Conservation (phyloP, 2,113 vertebrate species). For the Gopherus flavomarginatus region DNA sequence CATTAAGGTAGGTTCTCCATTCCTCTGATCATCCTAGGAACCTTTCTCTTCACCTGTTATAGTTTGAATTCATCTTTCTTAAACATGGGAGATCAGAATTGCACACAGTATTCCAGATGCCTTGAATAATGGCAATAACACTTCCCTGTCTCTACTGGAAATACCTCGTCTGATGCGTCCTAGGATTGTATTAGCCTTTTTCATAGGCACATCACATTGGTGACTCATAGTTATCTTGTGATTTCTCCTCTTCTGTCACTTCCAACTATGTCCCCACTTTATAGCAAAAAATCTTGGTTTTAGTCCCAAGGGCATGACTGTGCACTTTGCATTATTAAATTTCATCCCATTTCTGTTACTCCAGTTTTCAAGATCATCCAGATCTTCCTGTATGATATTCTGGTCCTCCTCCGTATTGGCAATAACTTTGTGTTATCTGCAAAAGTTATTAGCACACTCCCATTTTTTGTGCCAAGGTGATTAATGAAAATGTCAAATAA, state of each 20-base stretch:
- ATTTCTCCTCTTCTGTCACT: no score
- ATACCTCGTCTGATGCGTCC: not conserved
- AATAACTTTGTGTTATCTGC: not conserved
- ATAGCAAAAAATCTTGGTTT: no score
- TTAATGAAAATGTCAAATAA: not conserved
- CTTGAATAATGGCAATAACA: no score
- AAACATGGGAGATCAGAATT: not conserved
- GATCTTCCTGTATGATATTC: not conserved
- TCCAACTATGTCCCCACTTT: no score
- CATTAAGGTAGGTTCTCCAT: not conserved
- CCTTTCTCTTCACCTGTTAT: not conserved
- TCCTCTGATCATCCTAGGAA: not conserved
- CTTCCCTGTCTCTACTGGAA: not conserved
- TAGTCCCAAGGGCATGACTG: not conserved
- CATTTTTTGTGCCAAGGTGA: not conserved
- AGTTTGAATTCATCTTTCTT: not conserved
- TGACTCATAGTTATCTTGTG: not conserved
- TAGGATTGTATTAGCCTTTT: not conserved
- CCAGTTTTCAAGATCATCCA: not conserved
- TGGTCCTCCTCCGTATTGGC: not conserved
- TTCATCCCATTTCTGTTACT: not conserved
- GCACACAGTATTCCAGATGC: no score
- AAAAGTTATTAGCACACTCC: not conserved
- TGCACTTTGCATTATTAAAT: not conserved
- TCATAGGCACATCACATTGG: not conserved